Percentiles rank a stretch among this genome's conserved stretches.
Evolutionary conservation across 2,888 invertebrate genomes (phyloP).

Genomic region (Ceriagrion tenellum): DNA sequence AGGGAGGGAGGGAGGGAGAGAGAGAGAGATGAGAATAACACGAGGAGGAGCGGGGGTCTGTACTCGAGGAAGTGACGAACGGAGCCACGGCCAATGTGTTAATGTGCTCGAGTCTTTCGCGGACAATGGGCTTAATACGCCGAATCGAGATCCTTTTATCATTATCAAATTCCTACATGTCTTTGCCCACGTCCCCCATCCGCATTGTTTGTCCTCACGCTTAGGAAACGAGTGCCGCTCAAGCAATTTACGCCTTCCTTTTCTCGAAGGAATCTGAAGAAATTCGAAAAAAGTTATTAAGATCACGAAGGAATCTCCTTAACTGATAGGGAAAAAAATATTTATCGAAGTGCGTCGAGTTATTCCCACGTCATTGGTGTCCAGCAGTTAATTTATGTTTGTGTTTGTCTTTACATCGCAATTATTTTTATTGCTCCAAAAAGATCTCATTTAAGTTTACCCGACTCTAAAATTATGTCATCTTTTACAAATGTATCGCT

Average conservation of each 20-base stretch:
- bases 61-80: not conserved
- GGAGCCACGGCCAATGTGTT: not conserved
- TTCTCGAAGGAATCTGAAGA: not conserved
- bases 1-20: not conserved
- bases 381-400: too few relatives aligned
- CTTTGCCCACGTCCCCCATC: not conserved
- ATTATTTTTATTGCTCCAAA: too few relatives aligned
- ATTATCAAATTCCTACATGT: not conserved
- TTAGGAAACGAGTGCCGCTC: not conserved
- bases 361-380: too few relatives aligned
- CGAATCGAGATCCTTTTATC: not conserved
- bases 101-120: not conserved
- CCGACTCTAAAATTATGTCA: too few relatives aligned
- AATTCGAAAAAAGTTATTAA: not conserved
- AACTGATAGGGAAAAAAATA: too few relatives aligned
- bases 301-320: not conserved
- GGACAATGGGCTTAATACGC: not conserved
- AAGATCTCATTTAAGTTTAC: too few relatives aligned
- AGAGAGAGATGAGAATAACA: too few relatives aligned
- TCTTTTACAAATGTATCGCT: too few relatives aligned
- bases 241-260: not conserved
- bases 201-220: not conserved
- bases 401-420: too few relatives aligned
- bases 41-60: not conserved
- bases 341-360: too few relatives aligned